Percentiles rank a stretch among this genome's conserved stretches.
Evolutionary conservation across 2,888 invertebrate species (phyloP).

Genomic region (Seira musarum): DNA sequence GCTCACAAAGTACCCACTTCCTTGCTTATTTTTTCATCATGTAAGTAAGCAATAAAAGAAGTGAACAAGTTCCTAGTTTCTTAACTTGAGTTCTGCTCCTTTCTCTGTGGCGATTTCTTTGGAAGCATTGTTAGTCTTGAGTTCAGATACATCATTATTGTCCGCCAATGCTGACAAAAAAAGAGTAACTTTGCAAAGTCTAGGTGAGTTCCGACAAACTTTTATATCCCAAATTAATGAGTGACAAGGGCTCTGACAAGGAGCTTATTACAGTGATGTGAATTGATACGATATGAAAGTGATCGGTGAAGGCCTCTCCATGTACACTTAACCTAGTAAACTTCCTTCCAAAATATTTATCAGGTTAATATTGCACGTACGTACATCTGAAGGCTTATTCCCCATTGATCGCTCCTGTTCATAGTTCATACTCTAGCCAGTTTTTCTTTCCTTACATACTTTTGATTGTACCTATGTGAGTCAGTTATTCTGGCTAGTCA

Average conservation of each 20-base stretch:
- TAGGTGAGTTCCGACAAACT: neutral
- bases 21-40: too few species aligned
- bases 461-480: too few species aligned
- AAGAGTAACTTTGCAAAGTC: too few species aligned
- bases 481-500: too few species aligned
- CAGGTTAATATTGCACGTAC: neutral
- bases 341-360: neutral
- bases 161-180: too few species aligned
- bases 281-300: constrained; percentile 26
- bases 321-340: neutral
- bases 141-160: too few species aligned
- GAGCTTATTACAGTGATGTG: constrained; percentile 31
- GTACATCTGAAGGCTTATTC: neutral
- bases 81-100: neutral
- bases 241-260: constrained; percentile 30
- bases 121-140: too few species aligned
- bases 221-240: constrained; percentile 36
- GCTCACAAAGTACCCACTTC: neutral
- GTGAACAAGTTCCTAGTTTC: neutral
- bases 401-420: neutral
- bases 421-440: neutral
- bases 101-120: too few species aligned
- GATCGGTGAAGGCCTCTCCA: too few species aligned
- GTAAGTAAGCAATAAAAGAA: neutral
- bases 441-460: neutral